Base-by-base conservation (phyloP, 1,140 invertebrate genomes). In the Tenebrio molitor region DNA sequence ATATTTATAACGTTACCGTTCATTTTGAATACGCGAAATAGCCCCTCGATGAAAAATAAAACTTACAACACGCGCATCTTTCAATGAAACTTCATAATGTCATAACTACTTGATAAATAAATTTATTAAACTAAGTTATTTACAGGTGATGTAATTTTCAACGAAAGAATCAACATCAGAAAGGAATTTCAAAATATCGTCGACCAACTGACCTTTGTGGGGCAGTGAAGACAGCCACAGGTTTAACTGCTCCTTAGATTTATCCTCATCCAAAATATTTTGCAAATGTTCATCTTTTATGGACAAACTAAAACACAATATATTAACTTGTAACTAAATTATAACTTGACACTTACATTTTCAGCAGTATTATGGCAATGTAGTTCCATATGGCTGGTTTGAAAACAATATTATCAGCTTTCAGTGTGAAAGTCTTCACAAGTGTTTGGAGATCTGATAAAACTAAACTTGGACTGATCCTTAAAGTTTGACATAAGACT, bases 361-460 rank as follows among this genome's bases (percentile, higher is more conserved):
- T 84, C 36, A 88, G 82, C 72, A 88, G 81, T 16, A 88, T 81
- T 58, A 88, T 79, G 5, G 84, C 84, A 42, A 88, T 85, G 50
- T 88, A 78, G 69, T 81, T 86, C 87, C 87, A 88, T 69, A 88
- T 83, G 19, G 84, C 77, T 0, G 86, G 85, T 72, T 87, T 87
- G 71, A 88, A 88, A 75, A 86, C 85, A 14, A 89, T 86, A 77
- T 89, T 90, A 73, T 87, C 82, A 2, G 89, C 84, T 76, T 84
- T 84, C 25, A 90, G 81, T 72, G 84, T 85, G 73, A 89, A 89
- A 23, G 87, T 89, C 73, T 85, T 85, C 2, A 89, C 84, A 33
- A 90, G 78, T 14, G 84, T 71, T 10, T 84, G 78, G 0, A 89
- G 74, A 74, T 88, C 87, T 21, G 71, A 74, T 21, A 80, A 50